Evolutionary conservation across 2,113 vertebrate genomes (phyloP).

Genomic region (Phalacrocorax carbo): DNA sequence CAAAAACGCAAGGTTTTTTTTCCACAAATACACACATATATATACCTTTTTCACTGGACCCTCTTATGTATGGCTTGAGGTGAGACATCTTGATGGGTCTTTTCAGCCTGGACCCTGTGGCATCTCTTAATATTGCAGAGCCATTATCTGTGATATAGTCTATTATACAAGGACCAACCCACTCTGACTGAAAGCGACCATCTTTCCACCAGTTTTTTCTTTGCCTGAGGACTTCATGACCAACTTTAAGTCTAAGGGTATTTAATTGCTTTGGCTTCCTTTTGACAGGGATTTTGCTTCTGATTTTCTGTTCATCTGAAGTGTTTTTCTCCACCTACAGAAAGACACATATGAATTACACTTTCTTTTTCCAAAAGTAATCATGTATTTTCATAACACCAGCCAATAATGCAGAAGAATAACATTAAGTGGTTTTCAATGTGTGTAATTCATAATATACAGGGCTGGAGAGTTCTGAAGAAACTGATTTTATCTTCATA

Average conservation of each 20-base stretch:
- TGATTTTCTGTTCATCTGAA: conserved; percentile 22
- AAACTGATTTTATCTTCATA: neutral
- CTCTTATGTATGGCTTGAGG: conserved; percentile 72
- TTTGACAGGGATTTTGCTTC: conserved; percentile 57
- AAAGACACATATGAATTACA: neutral
- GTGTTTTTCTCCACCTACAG: conserved; percentile 47
- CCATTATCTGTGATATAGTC: conserved; percentile 75
- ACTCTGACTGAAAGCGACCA: conserved; percentile 73
- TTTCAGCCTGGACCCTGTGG: conserved; percentile 66
- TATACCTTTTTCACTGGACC: conserved; percentile 59
- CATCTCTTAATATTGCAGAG: conserved; percentile 73
- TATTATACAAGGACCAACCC: conserved; percentile 77
- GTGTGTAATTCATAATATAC: neutral
- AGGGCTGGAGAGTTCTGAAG: neutral
- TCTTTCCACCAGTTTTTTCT: conserved; percentile 79
- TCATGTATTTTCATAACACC: neutral
- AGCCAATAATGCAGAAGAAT: neutral
- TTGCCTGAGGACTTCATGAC: conserved; percentile 76
- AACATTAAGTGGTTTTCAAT: neutral
- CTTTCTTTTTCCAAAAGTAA: neutral
- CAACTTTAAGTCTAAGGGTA: conserved; percentile 71
- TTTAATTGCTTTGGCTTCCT: conserved; percentile 71
- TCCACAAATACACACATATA: neutral
- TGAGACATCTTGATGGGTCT: conserved; percentile 78
- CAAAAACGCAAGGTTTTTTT: neutral